Percentiles rank a stretch among this genome's conserved stretches.
Evolutionary conservation across 2,888 invertebrate species (phyloP).

Genomic region (Dromius quadrimaculatus): DNA sequence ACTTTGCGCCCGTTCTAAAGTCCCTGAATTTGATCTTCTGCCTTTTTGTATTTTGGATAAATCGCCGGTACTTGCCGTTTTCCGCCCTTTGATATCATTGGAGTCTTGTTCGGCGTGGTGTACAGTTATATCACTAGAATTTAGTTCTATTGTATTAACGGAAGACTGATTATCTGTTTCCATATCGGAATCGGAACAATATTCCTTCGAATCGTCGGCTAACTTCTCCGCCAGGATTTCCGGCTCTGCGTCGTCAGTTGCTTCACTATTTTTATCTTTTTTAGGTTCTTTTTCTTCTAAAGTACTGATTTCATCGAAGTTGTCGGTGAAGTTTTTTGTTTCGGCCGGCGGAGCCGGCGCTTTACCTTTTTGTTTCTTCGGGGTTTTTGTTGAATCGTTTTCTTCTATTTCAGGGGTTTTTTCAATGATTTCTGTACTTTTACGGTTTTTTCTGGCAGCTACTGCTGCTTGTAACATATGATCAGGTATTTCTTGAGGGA

Average conservation of each 20-base stretch:
- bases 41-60: slow-evolving; percentile 76
- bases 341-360: slow-evolving; percentile 76
- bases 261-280: slow-evolving; percentile 67
- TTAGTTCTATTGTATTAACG: slow-evolving; percentile 78
- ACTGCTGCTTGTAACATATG: slow-evolving; percentile 80
- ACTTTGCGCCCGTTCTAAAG: slow-evolving; percentile 83
- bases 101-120: slow-evolving; percentile 76
- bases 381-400: slow-evolving; percentile 62
- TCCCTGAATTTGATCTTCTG: slow-evolving; percentile 67
- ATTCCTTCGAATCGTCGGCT: slow-evolving; percentile 57
- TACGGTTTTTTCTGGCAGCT: slow-evolving; percentile 77
- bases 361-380: slow-evolving; percentile 78
- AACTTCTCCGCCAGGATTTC: slow-evolving; percentile 49
- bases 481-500: slow-evolving; percentile 78
- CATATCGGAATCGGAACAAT: slow-evolving; percentile 69
- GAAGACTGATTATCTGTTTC: slow-evolving; percentile 67
- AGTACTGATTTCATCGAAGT: slow-evolving; percentile 70
- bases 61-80: slow-evolving; percentile 85
- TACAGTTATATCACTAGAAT: slow-evolving; percentile 80
- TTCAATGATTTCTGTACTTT: slow-evolving; percentile 65
- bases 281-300: slow-evolving; percentile 67
- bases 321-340: slow-evolving; percentile 60
- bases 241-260: slow-evolving; percentile 58
- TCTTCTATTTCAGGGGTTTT: slow-evolving; percentile 49
- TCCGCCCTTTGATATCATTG: slow-evolving; percentile 75